These are phyloP conservation scores for Pogoniulus pusillus DNA, from an alignment of 2,797 vertebrate species.

Conservation along the genomic window DNA sequence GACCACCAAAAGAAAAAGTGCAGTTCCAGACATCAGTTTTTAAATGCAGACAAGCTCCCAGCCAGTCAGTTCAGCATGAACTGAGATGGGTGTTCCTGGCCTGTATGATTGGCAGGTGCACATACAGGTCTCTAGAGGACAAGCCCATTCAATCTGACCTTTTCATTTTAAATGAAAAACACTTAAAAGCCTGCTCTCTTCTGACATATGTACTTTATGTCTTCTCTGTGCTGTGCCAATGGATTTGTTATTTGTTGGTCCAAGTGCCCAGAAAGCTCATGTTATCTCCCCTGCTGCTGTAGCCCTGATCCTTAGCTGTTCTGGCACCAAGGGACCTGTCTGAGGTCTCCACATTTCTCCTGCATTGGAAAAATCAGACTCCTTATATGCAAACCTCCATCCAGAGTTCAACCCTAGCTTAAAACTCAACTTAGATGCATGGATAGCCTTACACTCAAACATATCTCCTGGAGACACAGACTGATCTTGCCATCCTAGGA, in stretches of 20 bases:
- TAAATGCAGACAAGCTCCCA: constrained; percentile 16
- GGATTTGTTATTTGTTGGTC: background rate
- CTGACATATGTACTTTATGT: constrained; percentile 9
- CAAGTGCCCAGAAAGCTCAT: background rate
- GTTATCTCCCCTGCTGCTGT: background rate
- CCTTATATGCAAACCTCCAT: background rate
- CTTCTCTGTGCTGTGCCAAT: background rate
- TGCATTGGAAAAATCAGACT: fast-evolving
- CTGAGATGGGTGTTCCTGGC: background rate
- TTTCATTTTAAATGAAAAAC: constrained; percentile 57
- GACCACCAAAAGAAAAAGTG: background rate
- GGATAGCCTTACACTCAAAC: background rate
- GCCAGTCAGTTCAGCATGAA: background rate
- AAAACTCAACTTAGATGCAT: background rate
- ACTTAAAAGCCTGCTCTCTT: constrained; percentile 42
- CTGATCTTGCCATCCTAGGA: fast-evolving
- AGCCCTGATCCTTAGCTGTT: background rate
- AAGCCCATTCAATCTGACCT: constrained; percentile 50
- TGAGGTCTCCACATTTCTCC: background rate
- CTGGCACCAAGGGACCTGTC: background rate
- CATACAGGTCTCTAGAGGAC: background rate
- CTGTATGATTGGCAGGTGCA: constrained; percentile 1
- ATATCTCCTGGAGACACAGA: fast-evolving
- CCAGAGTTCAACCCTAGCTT: background rate
- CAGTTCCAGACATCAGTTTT: constrained; percentile 21